Base-by-base conservation (phyloP, 2,113 vertebrate genomes). In the Gymnocephalus cernua region DNA sequence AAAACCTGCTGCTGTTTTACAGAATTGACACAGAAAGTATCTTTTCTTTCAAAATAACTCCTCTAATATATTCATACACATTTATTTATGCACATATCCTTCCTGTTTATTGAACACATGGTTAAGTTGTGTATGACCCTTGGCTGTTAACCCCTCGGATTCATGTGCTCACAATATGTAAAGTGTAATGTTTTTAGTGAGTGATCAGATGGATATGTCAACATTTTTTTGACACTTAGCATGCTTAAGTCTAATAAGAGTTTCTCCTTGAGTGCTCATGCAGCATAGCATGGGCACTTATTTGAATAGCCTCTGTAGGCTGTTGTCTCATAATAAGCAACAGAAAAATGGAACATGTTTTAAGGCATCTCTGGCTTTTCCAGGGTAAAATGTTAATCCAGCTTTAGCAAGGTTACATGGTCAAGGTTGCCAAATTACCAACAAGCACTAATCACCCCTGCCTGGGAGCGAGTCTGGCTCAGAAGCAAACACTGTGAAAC, bases 361-460 rank as follows among this genome's bases (percentile, higher is more conserved):
- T 90, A 89, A 93, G 93, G 93, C 92, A 87, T 93, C 91, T 92
- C 87, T 77, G 72, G 84, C 62, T 91, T 92, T 94, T 88, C 85
- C 80, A 67, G 91, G 86, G 57, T 88, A 93, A 93, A 94, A 94
- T 90, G 93, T 94, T 92, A 94, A 95, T 94, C 88, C 89, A 74
- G 91, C 85, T 91, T 92, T 86, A 93, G 93, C 88, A 93, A 95
- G 92, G 94, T 94, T 94, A 91, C 83, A 75, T 91, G 91, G 90
- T 92, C 93, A 95, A 94, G 93, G 92, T 94, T 94, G 91, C 94
- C 89, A 93, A 95, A 94, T 93, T 94, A 91, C 91, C 83, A 83
- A 87, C 86, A 73, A 82, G 91, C 90, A 90, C 92, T 93, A 94
- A 93, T 95, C 92, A 93, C 88, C 86, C 75, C 51, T 86, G 90